These are phyloP conservation scores for Rhinolophus sinicus DNA, from an alignment of 2,113 vertebrate species.

Conservation along the genomic window DNA sequence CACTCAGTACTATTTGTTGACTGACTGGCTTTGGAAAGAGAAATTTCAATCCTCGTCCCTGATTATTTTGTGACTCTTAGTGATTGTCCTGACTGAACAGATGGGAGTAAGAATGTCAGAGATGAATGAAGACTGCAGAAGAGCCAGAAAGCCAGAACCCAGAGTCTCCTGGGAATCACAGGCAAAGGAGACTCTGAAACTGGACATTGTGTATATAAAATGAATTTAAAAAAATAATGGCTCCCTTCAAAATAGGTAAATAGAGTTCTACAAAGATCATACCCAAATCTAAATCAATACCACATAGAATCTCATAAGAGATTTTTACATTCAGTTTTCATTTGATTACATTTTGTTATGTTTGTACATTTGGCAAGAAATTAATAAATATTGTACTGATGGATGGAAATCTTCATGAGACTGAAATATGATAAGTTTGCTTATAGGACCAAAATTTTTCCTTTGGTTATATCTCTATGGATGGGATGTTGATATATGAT, in stretches of 20 bases:
- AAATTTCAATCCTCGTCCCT: not conserved
- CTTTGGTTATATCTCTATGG: not conserved
- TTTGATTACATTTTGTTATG: not conserved
- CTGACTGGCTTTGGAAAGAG: not conserved
- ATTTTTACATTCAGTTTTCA: not conserved
- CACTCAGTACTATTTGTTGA: not conserved
- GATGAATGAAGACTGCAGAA: not conserved
- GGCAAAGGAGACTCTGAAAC: conserved; percentile 7
- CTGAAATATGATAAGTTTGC: not conserved
- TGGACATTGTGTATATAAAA: not conserved
- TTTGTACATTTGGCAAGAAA: conserved; percentile 40
- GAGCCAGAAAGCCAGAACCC: not conserved
- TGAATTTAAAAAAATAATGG: not conserved
- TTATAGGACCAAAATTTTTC: not conserved
- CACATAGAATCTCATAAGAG: not conserved
- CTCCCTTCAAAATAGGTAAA: not conserved
- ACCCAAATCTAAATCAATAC: not conserved
- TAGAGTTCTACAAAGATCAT: not conserved
- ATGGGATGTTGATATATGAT: not conserved
- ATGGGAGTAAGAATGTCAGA: not conserved
- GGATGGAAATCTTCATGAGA: not conserved
- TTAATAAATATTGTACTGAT: not conserved
- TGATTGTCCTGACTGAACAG: not conserved
- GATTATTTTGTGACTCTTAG: not conserved
- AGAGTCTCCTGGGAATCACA: not conserved